Evolutionary conservation across 2,113 vertebrate genomes (phyloP).

Genomic region (Rhineura floridana): DNA sequence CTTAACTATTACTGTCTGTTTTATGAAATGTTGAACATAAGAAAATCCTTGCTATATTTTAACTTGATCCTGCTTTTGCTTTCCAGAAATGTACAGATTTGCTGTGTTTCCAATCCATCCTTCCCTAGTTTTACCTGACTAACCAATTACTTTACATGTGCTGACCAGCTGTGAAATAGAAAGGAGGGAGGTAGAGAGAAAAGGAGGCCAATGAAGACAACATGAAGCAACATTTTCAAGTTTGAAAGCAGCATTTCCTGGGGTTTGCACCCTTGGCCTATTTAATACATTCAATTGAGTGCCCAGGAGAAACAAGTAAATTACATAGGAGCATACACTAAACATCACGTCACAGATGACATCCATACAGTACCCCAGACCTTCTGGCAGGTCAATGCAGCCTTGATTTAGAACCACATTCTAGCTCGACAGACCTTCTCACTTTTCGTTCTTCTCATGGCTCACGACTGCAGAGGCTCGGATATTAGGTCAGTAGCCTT

Average conservation of each 20-base stretch:
- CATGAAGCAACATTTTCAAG: conserved; percentile 52
- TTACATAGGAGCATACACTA: conserved; percentile 54
- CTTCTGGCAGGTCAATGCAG: conserved; percentile 39
- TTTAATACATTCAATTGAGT: conserved; percentile 63
- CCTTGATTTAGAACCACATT: not conserved
- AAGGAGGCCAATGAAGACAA: conserved; percentile 21
- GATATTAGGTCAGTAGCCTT: not conserved
- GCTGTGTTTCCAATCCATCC: conserved; percentile 49
- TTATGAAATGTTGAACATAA: conserved; percentile 59
- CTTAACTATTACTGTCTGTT: conserved; percentile 61
- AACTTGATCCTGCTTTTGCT: conserved; percentile 57
- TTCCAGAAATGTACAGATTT: conserved; percentile 59
- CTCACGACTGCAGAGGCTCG: conserved; percentile 11
- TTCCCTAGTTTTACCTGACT: conserved; percentile 60
- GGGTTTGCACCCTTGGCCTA: conserved; percentile 59
- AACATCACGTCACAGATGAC: conserved; percentile 50
- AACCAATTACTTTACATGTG: conserved; percentile 54
- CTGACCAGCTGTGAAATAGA: conserved; percentile 65
- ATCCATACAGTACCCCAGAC: conserved; percentile 49
- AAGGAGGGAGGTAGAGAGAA: conserved; percentile 7
- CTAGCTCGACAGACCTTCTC: conserved; percentile 9
- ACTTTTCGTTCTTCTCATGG: not conserved
- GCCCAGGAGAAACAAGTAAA: conserved; percentile 63
- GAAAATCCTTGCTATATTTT: conserved; percentile 64
- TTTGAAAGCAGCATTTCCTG: conserved; percentile 64